Conservation (phyloP, 1,140 invertebrate species). For the Dreissena polymorpha region DNA sequence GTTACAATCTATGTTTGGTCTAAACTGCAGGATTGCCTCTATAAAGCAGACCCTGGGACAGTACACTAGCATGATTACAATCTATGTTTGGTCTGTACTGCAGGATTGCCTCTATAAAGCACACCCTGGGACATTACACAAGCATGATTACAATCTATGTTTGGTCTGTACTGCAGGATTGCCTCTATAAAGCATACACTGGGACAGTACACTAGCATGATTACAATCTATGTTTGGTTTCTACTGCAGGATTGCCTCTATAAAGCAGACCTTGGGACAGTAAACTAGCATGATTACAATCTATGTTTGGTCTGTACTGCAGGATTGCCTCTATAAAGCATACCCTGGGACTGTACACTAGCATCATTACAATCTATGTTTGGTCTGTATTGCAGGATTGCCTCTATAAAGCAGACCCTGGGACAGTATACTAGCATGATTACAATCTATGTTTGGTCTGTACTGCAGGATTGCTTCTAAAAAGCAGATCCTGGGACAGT, state of each 20-base stretch:
- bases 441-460: too few relatives aligned
- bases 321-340: slow-evolving; percentile 89
- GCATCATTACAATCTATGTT: too few relatives aligned
- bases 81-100: neutral
- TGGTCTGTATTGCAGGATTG: slow-evolving; percentile 80
- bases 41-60: slow-evolving; percentile 88
- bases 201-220: slow-evolving; percentile 82
- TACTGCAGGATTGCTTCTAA: slow-evolving; percentile 85
- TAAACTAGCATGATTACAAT: slow-evolving; percentile 75
- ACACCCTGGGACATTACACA: slow-evolving; percentile 85
- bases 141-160: too few relatives aligned
- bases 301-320: neutral
- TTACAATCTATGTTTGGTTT: too few relatives aligned
- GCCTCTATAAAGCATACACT: slow-evolving; percentile 89
- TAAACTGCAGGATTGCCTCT: slow-evolving; percentile 83
- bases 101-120: slow-evolving; percentile 88
- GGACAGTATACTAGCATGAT: slow-evolving; percentile 82
- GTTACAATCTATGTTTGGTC: too few relatives aligned
- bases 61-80: slow-evolving; percentile 76
- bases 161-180: slow-evolving; percentile 78
- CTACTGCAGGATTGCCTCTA: slow-evolving; percentile 84
- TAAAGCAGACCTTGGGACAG: slow-evolving; percentile 87
- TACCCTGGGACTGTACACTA: slow-evolving; percentile 84
- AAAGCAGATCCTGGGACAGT: slow-evolving; percentile 87
- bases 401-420: slow-evolving; percentile 88